Evolutionary conservation across 2,888 invertebrate species (phyloP), one percentile per base, ranked within the genome.

Genomic region (Eupithecia abbreviata): DNA sequence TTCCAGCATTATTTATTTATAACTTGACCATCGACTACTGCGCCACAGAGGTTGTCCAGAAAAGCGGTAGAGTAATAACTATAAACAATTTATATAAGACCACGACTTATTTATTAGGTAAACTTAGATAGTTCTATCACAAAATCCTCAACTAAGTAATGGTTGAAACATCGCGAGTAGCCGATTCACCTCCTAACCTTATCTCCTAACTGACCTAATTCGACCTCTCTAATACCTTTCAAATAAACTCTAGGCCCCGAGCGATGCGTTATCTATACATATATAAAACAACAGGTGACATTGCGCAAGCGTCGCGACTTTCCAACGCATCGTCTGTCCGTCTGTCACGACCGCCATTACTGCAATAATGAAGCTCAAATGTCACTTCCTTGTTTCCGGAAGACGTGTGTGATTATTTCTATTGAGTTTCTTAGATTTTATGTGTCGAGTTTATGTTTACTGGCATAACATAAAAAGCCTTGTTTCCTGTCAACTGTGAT

Each of bases 261-360:
- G 30, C 72, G 12, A 47, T 49, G 41, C 49, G n/a, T 42, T 51
- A 13, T 67, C n/a, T 51, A 18, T 5, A 42, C 51, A 55, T 5
- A 42, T 66, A 55, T 9, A 67, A 43, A 66, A 12, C 51, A 65
- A 12, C 15, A 45, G 62, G 15, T 65, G 47, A 30, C 66, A 73
- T 79, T 76, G 74, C 76, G 72, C 75, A 76, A 73, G 74, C 66
- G 76, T 83, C 85, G 82, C 83, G 80, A 85, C 85, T 86, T 83
- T 85, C 85, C 72, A 82, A 82, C 72, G 79, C 82, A 83, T 83
- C 84, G 80, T 80, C 76, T 75, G 81, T 74, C 42, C 73, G 79
- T 77, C 82, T 77, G 82, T 80, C 80, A 78, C 80, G 77, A 71
- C 72, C 49, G 73, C 62, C 74, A 79, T 79, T 74, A 75, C 75